phyloP scores from a whole-genome alignment of 2,113 vertebrate species.

The Excalfactoria chinensis region DNA sequence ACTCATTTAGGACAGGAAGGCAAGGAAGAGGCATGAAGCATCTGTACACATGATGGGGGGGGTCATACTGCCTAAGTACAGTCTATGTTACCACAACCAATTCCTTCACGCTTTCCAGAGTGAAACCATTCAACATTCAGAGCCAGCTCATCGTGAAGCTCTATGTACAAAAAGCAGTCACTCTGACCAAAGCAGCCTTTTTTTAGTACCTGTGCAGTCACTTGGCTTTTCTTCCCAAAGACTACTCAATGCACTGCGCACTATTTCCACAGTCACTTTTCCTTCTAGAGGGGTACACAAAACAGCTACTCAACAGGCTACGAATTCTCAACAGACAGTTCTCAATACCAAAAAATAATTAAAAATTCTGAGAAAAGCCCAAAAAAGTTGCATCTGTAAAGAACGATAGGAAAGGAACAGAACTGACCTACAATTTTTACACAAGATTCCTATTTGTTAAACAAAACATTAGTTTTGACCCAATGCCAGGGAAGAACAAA shows the following conservation, averaged over 20 bases:
- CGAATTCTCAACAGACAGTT: neutral
- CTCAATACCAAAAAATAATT: neutral
- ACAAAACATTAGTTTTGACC: neutral
- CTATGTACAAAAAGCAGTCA: neutral
- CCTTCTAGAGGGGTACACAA: neutral
- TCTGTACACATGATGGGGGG: neutral
- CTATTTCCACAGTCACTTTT: neutral
- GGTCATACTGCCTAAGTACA: rapidly evolving
- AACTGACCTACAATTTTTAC: neutral
- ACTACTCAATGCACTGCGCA: neutral
- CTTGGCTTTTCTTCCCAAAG: neutral
- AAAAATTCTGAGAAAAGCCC: neutral
- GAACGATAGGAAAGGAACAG: neutral
- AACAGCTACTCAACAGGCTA: neutral
- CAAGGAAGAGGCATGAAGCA: neutral
- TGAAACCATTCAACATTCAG: neutral
- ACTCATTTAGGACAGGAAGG: neutral
- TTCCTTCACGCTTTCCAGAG: neutral
- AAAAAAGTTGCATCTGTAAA: neutral
- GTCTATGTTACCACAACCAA: neutral
- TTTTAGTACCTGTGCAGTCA: neutral
- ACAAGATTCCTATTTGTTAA: neutral
- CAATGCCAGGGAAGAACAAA: neutral
- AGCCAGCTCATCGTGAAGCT: neutral
- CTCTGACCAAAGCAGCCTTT: neutral